Evolutionary conservation across 2,888 invertebrate species (phyloP).

Genomic region (Teleogryllus oceanicus): DNA sequence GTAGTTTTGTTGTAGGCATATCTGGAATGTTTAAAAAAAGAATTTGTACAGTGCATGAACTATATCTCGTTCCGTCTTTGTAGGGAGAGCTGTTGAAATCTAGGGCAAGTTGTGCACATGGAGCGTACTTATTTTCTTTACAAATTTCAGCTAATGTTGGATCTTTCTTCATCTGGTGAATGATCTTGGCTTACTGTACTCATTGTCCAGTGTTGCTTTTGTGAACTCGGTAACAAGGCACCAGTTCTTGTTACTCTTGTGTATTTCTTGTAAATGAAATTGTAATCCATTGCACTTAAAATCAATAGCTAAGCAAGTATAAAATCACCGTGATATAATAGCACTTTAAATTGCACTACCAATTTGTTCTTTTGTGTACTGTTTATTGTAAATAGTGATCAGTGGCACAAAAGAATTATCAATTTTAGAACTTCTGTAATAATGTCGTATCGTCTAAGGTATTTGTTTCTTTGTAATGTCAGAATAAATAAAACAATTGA

Average conservation of each 20-base stretch:
- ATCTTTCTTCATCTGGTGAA: constrained; percentile 11
- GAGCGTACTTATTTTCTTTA: neutral
- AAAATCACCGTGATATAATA: neutral
- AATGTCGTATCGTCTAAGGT: neutral
- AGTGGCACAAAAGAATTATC: neutral
- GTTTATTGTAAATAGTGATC: neutral
- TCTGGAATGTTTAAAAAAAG: constrained; percentile 3
- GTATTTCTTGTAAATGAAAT: constrained; percentile 1
- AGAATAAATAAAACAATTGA: neutral
- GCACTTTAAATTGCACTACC: constrained; percentile 1
- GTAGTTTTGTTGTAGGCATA: constrained; percentile 6
- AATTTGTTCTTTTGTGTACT: neutral
- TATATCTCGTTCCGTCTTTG: neutral
- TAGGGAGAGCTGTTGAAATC: constrained; percentile 1
- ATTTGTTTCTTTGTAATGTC: neutral
- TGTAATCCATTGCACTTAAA: neutral
- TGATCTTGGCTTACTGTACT: neutral
- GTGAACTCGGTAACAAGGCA: neutral
- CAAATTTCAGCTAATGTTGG: neutral
- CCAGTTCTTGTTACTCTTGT: neutral
- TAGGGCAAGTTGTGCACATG: constrained; percentile 6
- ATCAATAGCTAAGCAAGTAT: neutral
- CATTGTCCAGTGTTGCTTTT: neutral
- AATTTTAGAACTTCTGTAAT: neutral
- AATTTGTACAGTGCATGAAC: constrained; percentile 18